Base-by-base conservation (phyloP, 1,140 invertebrate genomes). In the Lucilia sericata region DNA sequence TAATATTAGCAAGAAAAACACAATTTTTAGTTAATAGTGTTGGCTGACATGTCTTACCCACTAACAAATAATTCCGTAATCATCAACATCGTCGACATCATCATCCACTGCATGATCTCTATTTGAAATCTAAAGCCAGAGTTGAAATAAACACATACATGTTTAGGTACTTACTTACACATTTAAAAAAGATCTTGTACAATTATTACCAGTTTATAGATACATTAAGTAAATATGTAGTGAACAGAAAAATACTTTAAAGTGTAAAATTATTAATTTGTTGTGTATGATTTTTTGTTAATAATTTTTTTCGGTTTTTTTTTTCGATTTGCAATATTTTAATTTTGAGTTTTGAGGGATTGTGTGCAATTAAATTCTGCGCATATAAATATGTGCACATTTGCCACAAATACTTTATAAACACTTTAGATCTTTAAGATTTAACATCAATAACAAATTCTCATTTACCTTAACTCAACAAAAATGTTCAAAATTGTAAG, bases 401-500 rank as follows among this genome's bases (percentile, higher is more conserved):
- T 82, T 81, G 81, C 84, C 74, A 81, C 36, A 82, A 34, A 82
- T 84, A 14, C 49, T n/a, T 82, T 81, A 84, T 82, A 84, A 51
- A 51, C 78, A 84, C 74, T 82, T 84, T 82, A 81, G 74, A 76
- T 82, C 81, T 84, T 82, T 82, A 84, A 84, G 84, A 74, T 75
- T 55, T 49, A 81, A 82, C 84, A 84, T 75, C 84, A 74, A 60
- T 65, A 25, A 42, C n/a, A 30, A 80, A 70, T 42, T 51, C 34
- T 82, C 30, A 74, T 49, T 34, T 21, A 82, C 8, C 8, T 51
- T 51, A 49, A 55, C 13, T 78, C 14, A 82, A 70, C 83, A 83
- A 87, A 87, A 86, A 90, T 90, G 88, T 87, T 85, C 86, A 90
- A 89, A 88, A 85, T 86, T 81, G 88, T 90, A 85, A 90, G 88